Conservation (phyloP, 1,140 invertebrate genomes). For the Meloidogyne floridensis region DNA sequence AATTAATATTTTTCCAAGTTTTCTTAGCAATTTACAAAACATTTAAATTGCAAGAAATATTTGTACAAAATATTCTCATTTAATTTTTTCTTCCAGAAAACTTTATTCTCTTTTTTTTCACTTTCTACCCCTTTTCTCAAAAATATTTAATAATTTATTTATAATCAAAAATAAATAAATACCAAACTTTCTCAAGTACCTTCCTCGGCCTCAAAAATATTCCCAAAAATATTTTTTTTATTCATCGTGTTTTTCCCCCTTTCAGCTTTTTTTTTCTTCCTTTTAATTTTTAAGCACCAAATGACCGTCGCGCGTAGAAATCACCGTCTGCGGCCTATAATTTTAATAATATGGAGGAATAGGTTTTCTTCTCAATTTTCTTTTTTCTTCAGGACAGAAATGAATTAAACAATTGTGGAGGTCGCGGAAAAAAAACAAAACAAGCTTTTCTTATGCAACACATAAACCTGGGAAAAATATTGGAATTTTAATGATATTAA, state of each 20-base stretch:
- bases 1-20: too few species aligned
- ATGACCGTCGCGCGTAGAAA: neutral
- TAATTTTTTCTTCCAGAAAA: too few species aligned
- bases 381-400: too few species aligned
- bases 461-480: neutral
- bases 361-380: neutral
- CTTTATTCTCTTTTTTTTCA: too few species aligned
- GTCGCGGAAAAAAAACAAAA: neutral
- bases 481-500: neutral
- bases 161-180: neutral
- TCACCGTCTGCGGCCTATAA: constrained; percentile 8
- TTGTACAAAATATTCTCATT: too few species aligned
- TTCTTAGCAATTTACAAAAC: too few species aligned
- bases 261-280: neutral
- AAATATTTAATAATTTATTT: too few species aligned
- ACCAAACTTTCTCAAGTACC: neutral
- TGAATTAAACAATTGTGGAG: neutral
- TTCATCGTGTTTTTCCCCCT: neutral
- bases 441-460: constrained; percentile 6
- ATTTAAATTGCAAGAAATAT: too few species aligned
- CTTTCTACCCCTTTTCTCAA: neutral
- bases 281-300: neutral
- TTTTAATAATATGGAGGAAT: neutral
- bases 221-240: neutral
- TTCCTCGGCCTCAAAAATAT: neutral